These are phyloP conservation scores for Taxidea taxus DNA, from an alignment of 2,113 vertebrate species.

Conservation along the genomic window DNA sequence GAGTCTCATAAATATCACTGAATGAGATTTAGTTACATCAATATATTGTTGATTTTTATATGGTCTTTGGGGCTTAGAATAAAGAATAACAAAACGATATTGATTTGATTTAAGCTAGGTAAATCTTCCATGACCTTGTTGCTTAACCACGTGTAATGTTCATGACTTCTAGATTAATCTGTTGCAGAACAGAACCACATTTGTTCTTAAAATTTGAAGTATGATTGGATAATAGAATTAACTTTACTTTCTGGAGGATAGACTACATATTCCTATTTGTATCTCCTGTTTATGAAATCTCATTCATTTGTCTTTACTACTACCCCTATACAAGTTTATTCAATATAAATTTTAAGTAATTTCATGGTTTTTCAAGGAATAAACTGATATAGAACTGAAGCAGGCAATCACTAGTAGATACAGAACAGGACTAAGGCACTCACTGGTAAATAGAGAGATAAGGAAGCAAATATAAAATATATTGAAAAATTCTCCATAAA, in stretches of 20 bases:
- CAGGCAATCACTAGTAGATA: background rate
- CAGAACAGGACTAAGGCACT: background rate
- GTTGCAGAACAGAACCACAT: background rate
- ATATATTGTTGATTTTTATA: slow-evolving; percentile 81
- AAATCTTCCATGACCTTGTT: slow-evolving; percentile 81
- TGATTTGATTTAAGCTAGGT: slow-evolving; percentile 73
- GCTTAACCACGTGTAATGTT: slow-evolving; percentile 48
- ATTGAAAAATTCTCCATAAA: background rate
- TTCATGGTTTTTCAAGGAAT: background rate
- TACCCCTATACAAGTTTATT: background rate
- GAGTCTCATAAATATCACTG: slow-evolving; percentile 80
- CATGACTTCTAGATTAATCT: background rate
- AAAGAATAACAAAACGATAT: slow-evolving; percentile 82
- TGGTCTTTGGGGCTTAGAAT: slow-evolving; percentile 66
- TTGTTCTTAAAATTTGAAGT: slow-evolving; percentile 42
- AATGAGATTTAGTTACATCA: slow-evolving; percentile 79
- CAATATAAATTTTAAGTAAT: background rate
- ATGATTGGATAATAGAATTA: background rate
- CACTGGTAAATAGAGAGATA: background rate
- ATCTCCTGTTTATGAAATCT: background rate
- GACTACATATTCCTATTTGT: background rate
- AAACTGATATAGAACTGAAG: background rate
- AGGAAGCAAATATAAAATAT: background rate
- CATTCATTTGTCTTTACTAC: background rate
- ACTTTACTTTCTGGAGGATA: background rate